Evolutionary conservation across 2,113 vertebrate genomes (phyloP).

Genomic region (Mastomys natalensis): DNA sequence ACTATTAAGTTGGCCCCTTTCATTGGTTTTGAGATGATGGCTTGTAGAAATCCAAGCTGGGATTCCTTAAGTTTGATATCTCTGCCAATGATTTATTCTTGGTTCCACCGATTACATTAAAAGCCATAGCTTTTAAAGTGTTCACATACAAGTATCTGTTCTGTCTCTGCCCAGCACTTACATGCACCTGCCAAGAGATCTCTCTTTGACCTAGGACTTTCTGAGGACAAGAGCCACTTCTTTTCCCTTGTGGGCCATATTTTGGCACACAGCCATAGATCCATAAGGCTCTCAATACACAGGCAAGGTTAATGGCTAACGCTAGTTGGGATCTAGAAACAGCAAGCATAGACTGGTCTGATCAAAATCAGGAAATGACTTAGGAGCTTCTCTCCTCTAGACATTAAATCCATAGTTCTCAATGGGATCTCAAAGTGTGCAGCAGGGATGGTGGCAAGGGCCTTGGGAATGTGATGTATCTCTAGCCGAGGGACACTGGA

Average conservation of each 20-base stretch:
- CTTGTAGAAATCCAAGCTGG: background rate
- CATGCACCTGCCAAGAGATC: background rate
- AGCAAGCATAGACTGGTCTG: background rate
- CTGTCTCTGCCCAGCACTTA: background rate
- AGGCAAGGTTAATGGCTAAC: background rate
- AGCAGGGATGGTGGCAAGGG: background rate
- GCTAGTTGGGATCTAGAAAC: background rate
- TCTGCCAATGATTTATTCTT: background rate
- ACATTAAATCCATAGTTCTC: background rate
- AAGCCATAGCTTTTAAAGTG: background rate
- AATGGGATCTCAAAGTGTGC: background rate
- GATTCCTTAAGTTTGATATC: background rate
- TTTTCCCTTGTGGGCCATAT: background rate
- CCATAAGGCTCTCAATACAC: background rate
- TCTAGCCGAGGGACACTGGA: background rate
- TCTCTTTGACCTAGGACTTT: background rate
- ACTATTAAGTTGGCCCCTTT: background rate
- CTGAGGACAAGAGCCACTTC: background rate
- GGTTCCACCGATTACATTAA: constrained; percentile 9
- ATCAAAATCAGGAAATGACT: background rate
- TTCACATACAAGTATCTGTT: background rate
- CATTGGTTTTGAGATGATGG: background rate
- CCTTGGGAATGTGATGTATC: background rate
- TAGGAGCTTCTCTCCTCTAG: background rate
- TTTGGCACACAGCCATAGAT: background rate